phyloP scores from a whole-genome alignment of 2,888 invertebrate species.

The Thereva nobilitata region DNA sequence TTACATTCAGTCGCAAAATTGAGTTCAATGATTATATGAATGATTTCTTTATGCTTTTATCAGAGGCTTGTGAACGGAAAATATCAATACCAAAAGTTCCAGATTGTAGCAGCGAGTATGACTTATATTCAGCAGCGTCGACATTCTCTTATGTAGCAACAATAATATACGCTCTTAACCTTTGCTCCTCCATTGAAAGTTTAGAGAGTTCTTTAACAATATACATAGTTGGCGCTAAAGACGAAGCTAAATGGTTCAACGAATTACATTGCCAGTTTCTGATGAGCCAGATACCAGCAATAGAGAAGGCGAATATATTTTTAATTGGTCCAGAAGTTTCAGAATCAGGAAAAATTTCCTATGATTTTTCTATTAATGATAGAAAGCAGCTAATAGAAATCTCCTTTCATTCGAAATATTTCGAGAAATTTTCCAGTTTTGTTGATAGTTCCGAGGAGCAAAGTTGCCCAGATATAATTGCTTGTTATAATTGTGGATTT shows the following conservation, averaged over 20 bases:
- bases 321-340: constrained; percentile 49
- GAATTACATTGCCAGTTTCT: constrained; percentile 48
- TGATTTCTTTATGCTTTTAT: constrained; percentile 45
- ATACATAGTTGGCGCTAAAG: constrained; percentile 47
- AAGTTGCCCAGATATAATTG: constrained; percentile 44
- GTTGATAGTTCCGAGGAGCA: neutral
- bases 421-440: constrained; percentile 44
- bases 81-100: constrained; percentile 42
- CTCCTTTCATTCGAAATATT: constrained; percentile 40
- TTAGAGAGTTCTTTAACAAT: constrained; percentile 41
- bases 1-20: constrained; percentile 36
- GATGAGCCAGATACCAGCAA: constrained; percentile 47
- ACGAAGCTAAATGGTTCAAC: constrained; percentile 48
- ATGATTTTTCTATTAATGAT: neutral
- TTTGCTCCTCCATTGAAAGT: constrained; percentile 38
- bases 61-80: constrained; percentile 41
- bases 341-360: neutral
- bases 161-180: constrained; percentile 46
- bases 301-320: constrained; percentile 45
- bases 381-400: constrained; percentile 24
- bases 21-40: constrained; percentile 38
- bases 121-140: constrained; percentile 47
- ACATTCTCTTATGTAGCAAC: constrained; percentile 51
- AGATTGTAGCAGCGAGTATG: constrained; percentile 44
- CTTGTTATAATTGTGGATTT: constrained; percentile 51